Percentiles rank a stretch among this genome's conserved stretches.
These are phyloP conservation scores for Diplodus puntazzo DNA, from an alignment of 2,797 vertebrate genomes.

Conservation along the genomic window DNA sequence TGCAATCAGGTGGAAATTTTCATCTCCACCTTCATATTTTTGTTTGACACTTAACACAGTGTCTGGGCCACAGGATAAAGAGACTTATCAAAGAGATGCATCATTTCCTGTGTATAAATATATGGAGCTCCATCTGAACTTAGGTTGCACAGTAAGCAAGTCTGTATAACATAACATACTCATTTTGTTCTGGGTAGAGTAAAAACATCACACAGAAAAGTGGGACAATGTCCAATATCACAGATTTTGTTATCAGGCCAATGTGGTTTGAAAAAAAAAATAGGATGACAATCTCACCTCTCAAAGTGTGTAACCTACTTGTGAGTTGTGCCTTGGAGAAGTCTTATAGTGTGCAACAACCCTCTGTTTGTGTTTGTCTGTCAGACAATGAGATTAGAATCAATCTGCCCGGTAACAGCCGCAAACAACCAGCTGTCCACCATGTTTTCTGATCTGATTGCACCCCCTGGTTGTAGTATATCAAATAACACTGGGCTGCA, in stretches of 20 bases:
- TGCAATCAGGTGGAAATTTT: neutral
- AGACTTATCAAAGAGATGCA: neutral
- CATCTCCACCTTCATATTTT: neutral
- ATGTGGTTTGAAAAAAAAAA: neutral
- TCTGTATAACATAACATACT: neutral
- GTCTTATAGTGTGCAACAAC: neutral
- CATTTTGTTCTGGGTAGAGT: neutral
- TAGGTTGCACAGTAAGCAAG: neutral
- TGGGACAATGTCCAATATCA: neutral
- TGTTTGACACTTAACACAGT: no score
- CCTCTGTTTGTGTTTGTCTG: neutral
- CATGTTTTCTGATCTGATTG: conserved; percentile 39
- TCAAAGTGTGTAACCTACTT: neutral
- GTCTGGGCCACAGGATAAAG: neutral
- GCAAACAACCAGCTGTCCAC: neutral
- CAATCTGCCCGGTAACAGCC: conserved; percentile 70
- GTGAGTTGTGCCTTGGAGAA: neutral
- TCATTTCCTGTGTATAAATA: neutral
- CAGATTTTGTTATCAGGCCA: neutral
- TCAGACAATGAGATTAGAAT: conserved; percentile 25
- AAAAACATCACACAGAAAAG: neutral
- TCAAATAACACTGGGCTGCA: neutral
- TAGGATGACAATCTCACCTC: no score
- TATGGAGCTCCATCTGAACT: neutral
- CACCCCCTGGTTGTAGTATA: conserved; percentile 63